Conservation (phyloP, 2,113 vertebrate genomes). For the Ancistrus triradiatus region DNA sequence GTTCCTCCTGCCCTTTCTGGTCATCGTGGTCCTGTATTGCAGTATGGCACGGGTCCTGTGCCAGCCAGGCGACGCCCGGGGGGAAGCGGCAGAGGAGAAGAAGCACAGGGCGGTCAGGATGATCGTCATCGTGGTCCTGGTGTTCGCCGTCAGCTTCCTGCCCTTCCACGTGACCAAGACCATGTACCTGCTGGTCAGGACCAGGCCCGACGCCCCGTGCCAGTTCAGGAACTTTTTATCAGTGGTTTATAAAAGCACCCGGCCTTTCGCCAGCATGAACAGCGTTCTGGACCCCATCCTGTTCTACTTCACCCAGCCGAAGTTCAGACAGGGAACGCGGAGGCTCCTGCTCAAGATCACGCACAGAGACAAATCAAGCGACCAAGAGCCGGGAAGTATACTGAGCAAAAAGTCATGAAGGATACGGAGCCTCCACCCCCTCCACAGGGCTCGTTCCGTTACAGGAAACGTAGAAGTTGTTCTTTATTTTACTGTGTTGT, state of each 20-base stretch:
- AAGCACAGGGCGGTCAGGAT: conserved; percentile 83
- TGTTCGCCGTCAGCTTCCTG: conserved; percentile 89
- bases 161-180: conserved; percentile 95
- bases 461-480: too few relatives aligned
- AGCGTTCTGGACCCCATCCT: conserved; percentile 92
- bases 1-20: conserved; percentile 84
- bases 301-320: conserved; percentile 91
- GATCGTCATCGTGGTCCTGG: conserved; percentile 80
- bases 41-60: conserved; percentile 81
- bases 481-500: too few relatives aligned
- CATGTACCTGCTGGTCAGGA: conserved; percentile 82
- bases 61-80: conserved; percentile 63
- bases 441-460: too few relatives aligned
- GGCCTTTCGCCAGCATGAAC: conserved; percentile 95
- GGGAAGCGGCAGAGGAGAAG: conserved; percentile 64
- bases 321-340: conserved; percentile 75
- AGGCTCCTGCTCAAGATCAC: conserved; percentile 75
- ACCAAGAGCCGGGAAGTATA: conserved; percentile 44
- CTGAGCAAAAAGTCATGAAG: background rate
- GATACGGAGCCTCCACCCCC: too few relatives aligned
- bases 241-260: conserved; percentile 84
- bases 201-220: conserved; percentile 62
- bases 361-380: conserved; percentile 51
- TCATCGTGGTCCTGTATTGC: conserved; percentile 83
- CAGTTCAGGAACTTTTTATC: conserved; percentile 74